Evolutionary conservation across 2,888 invertebrate genomes (phyloP).

Genomic region (Noctua janthe): DNA sequence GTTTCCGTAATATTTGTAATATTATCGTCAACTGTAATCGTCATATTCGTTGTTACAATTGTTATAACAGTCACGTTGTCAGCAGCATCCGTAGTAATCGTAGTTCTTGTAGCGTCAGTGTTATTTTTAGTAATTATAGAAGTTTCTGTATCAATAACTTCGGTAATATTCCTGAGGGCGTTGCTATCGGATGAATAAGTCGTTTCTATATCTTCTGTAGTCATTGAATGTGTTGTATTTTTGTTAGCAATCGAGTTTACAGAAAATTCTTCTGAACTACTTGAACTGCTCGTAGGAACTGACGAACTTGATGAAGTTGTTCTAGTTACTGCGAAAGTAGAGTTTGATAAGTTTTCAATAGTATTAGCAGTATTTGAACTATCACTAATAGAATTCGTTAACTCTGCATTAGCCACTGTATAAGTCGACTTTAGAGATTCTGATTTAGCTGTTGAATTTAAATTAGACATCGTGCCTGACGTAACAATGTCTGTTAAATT

Average conservation of each 20-base stretch:
- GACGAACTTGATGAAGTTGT: conserved; percentile 34
- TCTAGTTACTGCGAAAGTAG: conserved; percentile 22
- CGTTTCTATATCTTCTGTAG: conserved; percentile 42
- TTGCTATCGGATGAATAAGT: conserved; percentile 43
- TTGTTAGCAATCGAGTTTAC: conserved; percentile 40
- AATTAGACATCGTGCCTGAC: conserved; percentile 22
- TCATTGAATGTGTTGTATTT: conserved; percentile 22
- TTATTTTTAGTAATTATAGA: conserved; percentile 42
- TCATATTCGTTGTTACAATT: conserved; percentile 52
- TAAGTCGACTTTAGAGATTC: conserved; percentile 25
- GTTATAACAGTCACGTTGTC: conserved; percentile 50
- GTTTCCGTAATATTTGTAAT: conserved; percentile 58
- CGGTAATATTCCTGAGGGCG: conserved; percentile 45
- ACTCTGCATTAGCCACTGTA: conserved; percentile 1
- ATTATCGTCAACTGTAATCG: conserved; percentile 49
- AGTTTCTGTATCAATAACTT: conserved; percentile 46
- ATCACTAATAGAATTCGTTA: conserved; percentile 22
- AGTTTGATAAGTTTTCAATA: conserved; percentile 50
- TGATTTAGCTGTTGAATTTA: conserved; percentile 51
- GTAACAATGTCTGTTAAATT: conserved; percentile 41
- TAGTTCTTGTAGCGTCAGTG: conserved; percentile 38
- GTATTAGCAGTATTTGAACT: conserved; percentile 42
- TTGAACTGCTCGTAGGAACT: conserved; percentile 41
- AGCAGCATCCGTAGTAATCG: conserved; percentile 30
- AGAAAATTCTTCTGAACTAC: conserved; percentile 23